Conservation (phyloP, 2,888 invertebrate species). For the Seira sanloemensis region DNA sequence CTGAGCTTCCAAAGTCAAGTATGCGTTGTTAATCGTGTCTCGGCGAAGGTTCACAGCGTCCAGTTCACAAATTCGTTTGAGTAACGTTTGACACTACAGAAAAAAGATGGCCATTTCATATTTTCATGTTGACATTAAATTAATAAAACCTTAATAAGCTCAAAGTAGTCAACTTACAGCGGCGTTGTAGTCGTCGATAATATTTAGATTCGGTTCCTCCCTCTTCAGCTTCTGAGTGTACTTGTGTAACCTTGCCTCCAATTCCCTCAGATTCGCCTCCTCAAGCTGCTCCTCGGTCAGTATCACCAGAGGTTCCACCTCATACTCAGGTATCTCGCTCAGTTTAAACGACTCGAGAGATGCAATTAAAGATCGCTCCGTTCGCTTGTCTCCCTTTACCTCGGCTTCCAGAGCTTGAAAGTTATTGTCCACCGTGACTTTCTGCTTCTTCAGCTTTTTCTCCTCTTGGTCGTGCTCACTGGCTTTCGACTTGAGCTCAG, state of each 20-base stretch:
- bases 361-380: background rate
- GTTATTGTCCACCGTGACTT: slow-evolving; percentile 84
- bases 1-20: slow-evolving; percentile 83
- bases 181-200: slow-evolving; percentile 82
- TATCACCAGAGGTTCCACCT: slow-evolving; percentile 78
- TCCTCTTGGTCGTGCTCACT: slow-evolving; percentile 80
- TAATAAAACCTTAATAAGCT: background rate
- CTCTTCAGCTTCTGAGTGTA: slow-evolving; percentile 81
- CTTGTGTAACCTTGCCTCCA: slow-evolving; percentile 79
- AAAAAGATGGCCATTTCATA: slow-evolving; percentile 34
- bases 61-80: slow-evolving; percentile 86
- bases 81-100: slow-evolving; percentile 84
- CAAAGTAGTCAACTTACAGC: slow-evolving; percentile 74
- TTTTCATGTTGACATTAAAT: background rate
- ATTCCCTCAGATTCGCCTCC: slow-evolving; percentile 78
- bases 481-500: slow-evolving; percentile 81
- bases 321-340: slow-evolving; percentile 80
- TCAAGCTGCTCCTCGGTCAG: slow-evolving; percentile 83
- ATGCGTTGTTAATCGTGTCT: slow-evolving; percentile 85
- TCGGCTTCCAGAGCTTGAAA: slow-evolving; percentile 75
- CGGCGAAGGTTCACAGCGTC: slow-evolving; percentile 87
- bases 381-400: slow-evolving; percentile 22
- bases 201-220: slow-evolving; percentile 84
- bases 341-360: slow-evolving; percentile 79
- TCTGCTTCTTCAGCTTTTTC: slow-evolving; percentile 82